Percentiles rank a stretch among this genome's conserved stretches.
These are phyloP conservation scores for Sus scrofa DNA, from an alignment of 2,113 vertebrate genomes.

Conservation along the genomic window T2T-Sscrofa CM000830.6:97055001-97055500, in stretches of 20 bases:
- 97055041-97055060: background rate
- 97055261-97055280: conserved; percentile 47
- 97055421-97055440: conserved; percentile 36
- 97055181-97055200: background rate
- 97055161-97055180: conserved; percentile 45
- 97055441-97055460: background rate
- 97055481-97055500: conserved; percentile 28
- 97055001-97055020: conserved; percentile 37
- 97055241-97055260: conserved; percentile 29
- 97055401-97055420: background rate
- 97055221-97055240: conserved; percentile 55
- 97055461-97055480: background rate
- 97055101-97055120: background rate
- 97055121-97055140: conserved; percentile 5
- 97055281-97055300: conserved; percentile 61
- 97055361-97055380: conserved; percentile 37
- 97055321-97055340: background rate
- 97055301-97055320: conserved; percentile 28
- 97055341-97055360: conserved; percentile 24
- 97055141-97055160: conserved; percentile 14
- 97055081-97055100: background rate
- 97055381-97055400: background rate
- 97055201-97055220: conserved; percentile 27
- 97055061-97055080: background rate
- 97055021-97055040: background rate